Conservation (phyloP, 2,113 vertebrate species). For the Poicephalus gulielmi region DNA sequence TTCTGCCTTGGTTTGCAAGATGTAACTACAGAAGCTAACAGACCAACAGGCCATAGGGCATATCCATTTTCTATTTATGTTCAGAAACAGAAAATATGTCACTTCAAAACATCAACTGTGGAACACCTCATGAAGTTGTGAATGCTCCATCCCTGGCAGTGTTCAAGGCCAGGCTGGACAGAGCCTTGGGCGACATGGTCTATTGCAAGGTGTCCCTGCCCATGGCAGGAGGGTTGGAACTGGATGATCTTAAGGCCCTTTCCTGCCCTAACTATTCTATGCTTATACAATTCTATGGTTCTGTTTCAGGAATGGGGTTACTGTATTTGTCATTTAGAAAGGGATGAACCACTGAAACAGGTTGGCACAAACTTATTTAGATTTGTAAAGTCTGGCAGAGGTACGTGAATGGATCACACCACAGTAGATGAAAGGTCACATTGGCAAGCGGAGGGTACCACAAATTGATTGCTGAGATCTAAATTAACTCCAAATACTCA, state of each 20-base stretch:
- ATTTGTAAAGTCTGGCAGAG: background rate
- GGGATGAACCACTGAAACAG: background rate
- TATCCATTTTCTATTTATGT: background rate
- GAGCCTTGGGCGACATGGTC: background rate
- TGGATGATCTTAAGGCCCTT: background rate
- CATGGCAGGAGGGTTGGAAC: background rate
- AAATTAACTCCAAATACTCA: background rate
- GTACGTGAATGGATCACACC: background rate
- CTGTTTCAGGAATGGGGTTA: background rate
- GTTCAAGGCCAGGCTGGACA: background rate
- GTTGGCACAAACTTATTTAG: background rate
- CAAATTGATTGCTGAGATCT: background rate
- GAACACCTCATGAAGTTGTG: background rate
- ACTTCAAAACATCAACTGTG: background rate
- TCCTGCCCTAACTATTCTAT: background rate
- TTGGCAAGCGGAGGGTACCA: background rate
- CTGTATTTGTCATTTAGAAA: background rate
- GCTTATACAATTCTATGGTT: rapidly evolving
- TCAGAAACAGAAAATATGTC: background rate
- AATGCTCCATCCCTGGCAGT: background rate
- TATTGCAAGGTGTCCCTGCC: background rate
- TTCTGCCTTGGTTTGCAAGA: background rate
- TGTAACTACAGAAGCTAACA: background rate
- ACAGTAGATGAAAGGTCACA: background rate
- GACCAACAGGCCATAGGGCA: background rate